Evolutionary conservation across 2,797 vertebrate species (phyloP), one percentile per base, ranked within the genome.

Genomic region (Prunella strophiata): DNA sequence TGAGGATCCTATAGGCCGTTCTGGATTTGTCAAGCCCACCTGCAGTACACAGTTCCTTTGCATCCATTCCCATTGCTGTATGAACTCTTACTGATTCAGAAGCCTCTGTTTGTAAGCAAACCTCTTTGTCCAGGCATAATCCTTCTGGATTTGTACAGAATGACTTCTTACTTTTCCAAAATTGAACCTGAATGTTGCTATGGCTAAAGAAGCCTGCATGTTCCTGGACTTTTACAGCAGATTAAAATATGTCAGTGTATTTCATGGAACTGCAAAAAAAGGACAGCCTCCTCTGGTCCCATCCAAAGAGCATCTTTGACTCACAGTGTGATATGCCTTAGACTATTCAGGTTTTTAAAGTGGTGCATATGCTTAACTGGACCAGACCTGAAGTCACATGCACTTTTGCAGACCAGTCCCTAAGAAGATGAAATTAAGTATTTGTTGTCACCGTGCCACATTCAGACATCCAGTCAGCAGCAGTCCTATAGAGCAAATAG

Each of bases 101-200:
- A 94, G 47, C 62, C 26, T 43, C 58, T 91, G n/a, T 59, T 85
- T 91, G 63, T 93, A 75, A 89, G 82, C 38, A 91, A 85, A 93
- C n/a, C 12, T 95, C 78, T 94, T 63, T 51, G 57, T 90, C 62
- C 27, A 78, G 81, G 87, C 54, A 80, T 62, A 93, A 66, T 78
- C 81, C 73, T 94, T 82, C 57, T 52, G 42, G 34, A 54, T 93
- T 72, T 54, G 30, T 58, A 80, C 9, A 34, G 71, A 81, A 79
- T 65, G 38, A 85, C 25, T 48, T 86, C 38, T 47, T 67, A 32
- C 22, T 80, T 91, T 72, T 76, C 54, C 62, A 22, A 67, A 84
- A 73, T 1, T 8, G n/a, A 74, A 62, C 34, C 45, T 40, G 13
- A 42, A 83, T 22, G 8, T 30, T 50, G 34, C 42, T 45, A 30